phyloP scores from a whole-genome alignment of 2,113 vertebrate species.

The Alouatta palliata region DNA sequence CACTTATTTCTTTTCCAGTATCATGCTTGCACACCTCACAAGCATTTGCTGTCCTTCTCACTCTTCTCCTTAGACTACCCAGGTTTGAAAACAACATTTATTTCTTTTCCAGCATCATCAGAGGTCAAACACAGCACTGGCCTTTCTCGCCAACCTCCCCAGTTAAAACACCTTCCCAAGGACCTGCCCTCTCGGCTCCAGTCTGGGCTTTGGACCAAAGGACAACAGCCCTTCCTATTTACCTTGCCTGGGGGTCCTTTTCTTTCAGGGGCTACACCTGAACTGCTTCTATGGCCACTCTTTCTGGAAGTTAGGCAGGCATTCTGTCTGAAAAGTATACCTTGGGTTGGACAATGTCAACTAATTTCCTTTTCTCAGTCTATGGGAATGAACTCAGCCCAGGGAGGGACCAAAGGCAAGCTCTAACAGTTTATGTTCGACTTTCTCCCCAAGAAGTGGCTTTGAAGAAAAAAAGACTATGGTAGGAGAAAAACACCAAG shows the following conservation, averaged over 20 bases:
- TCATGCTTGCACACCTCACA: no score
- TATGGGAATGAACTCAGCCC: slow-evolving; percentile 33
- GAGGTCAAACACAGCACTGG: background rate
- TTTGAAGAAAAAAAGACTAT: slow-evolving; percentile 26
- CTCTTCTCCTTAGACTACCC: background rate
- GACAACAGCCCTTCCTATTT: background rate
- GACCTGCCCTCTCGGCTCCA: background rate
- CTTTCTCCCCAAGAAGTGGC: slow-evolving; percentile 71
- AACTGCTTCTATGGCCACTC: background rate
- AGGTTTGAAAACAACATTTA: background rate
- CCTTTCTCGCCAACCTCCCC: background rate
- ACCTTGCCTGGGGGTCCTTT: background rate
- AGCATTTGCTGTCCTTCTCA: no score
- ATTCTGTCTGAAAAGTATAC: background rate
- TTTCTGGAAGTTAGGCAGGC: background rate
- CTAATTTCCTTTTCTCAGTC: slow-evolving; percentile 54
- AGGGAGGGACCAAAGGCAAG: slow-evolving; percentile 55
- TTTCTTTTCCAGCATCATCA: slow-evolving; percentile 32
- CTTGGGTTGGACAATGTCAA: slow-evolving; percentile 2
- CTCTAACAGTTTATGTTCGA: slow-evolving; percentile 47
- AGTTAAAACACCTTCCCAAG: background rate
- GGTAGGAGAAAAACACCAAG: slow-evolving; percentile 7
- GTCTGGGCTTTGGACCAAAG: background rate
- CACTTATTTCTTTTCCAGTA: background rate
- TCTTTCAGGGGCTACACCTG: background rate